Evolutionary conservation across 2,113 vertebrate genomes (phyloP).

Genomic region (Clarias magur): DNA sequence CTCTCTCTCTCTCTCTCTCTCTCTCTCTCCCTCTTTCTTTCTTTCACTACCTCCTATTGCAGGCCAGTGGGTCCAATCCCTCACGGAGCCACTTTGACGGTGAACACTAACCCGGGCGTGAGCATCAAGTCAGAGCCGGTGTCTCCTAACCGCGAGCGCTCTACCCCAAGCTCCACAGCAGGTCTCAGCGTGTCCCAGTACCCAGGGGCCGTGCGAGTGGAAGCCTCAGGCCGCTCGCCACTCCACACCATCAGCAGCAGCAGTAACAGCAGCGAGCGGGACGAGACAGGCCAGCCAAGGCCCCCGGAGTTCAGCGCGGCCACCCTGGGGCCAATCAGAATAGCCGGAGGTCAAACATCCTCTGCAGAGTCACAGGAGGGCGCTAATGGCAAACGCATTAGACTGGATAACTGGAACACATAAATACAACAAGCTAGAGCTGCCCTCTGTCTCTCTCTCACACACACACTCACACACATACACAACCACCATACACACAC

Average conservation of each 20-base stretch:
- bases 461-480: slow-evolving; percentile 39
- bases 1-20: slow-evolving; percentile 9
- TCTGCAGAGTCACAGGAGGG: slow-evolving; percentile 79
- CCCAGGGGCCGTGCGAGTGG: slow-evolving; percentile 77
- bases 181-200: slow-evolving; percentile 66
- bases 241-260: slow-evolving; percentile 94
- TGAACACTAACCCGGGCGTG: slow-evolving; percentile 89
- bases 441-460: slow-evolving; percentile 41
- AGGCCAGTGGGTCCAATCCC: slow-evolving; percentile 87
- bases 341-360: slow-evolving; percentile 69
- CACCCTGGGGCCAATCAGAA: slow-evolving; percentile 81
- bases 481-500: slow-evolving; percentile 53
- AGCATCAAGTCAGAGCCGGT: slow-evolving; percentile 96
- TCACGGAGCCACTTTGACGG: slow-evolving; percentile 87
- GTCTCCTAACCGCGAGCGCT: slow-evolving; percentile 88
- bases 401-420: slow-evolving; percentile 92
- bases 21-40: neutral
- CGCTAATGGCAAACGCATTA: slow-evolving; percentile 87
- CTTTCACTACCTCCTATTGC: slow-evolving; percentile 20
- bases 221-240: slow-evolving; percentile 82
- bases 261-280: slow-evolving; percentile 88
- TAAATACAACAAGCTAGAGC: slow-evolving; percentile 64
- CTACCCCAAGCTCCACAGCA: slow-evolving; percentile 77
- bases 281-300: slow-evolving; percentile 72
- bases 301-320: slow-evolving; percentile 79